These are phyloP conservation scores for Conomelus anceps DNA, from an alignment of 2,888 invertebrate genomes.

Conservation along the genomic window DNA sequence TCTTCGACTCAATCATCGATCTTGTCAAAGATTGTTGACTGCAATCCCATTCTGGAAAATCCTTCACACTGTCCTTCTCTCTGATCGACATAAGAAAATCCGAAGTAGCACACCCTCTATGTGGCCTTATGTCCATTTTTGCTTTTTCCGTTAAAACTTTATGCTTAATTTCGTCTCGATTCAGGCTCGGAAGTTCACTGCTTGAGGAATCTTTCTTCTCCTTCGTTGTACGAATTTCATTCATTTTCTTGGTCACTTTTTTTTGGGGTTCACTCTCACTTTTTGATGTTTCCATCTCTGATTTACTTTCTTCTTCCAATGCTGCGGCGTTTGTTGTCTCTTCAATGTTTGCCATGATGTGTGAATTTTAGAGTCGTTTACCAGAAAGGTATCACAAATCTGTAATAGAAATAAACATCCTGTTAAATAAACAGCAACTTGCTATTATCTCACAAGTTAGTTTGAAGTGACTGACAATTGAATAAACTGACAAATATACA, in stretches of 20 bases:
- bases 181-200: background rate
- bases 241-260: background rate
- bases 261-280: background rate
- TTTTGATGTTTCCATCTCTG: background rate
- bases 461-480: no score
- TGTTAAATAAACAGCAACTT: background rate
- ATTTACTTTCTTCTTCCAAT: background rate
- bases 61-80: background rate
- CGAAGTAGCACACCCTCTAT: background rate
- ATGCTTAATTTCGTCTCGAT: background rate
- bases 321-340: background rate
- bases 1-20: background rate
- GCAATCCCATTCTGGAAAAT: background rate
- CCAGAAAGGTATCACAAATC: background rate
- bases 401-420: background rate
- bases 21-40: background rate
- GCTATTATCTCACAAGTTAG: no score
- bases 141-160: background rate
- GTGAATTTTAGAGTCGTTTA: background rate
- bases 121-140: slow-evolving; percentile 2
- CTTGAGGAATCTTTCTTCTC: background rate
- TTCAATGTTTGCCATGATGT: background rate
- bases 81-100: background rate
- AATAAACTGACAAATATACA: no score
- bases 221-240: background rate